Evolutionary conservation across 2,113 vertebrate genomes (phyloP), one percentile per base, ranked within the genome.

Genomic region (Trochalopteron elliotii): DNA sequence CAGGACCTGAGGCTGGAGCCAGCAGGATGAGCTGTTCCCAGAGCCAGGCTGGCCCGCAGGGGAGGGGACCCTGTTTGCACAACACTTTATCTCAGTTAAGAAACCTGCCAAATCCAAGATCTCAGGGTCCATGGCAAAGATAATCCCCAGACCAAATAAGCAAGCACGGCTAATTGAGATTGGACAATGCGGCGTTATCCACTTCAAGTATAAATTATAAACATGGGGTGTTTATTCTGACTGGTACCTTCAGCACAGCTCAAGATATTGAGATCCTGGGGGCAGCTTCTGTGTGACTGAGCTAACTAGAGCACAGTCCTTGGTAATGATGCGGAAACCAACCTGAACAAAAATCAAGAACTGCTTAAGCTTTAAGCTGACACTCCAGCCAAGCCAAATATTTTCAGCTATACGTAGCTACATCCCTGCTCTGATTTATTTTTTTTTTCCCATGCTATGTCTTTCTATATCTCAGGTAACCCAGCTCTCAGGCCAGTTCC

Each of bases 321-420:
- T 97, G 94, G 83, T 98, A 96, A 92, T 89, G 91, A 88, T 81
- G 84, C 72, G 44, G 84, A 81, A 95, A 97, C 76, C 87, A 55
- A 87, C 70, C 84, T 83, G 89, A 80, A 96, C 69, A 92, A 97
- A 97, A 97, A 76, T 90, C 91, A 88, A 96, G 83, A 95, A 94
- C 84, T 94, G 94, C 92, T 87, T 93, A 92, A 94, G 85, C 47
- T 81, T 94, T 69, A 44, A 90, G 75, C 45, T 57, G 94, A 85
- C 76, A 37, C 68, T 72, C 45, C 25, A 78, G 96, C 93, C 75
- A 96, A 97, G 91, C 50, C 61, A 96, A 97, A 94, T 67, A 94
- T 93, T 91, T 92, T 84, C 75, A 61, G 65, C 60, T 64, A 9
- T 71, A 84, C 44, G 39, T 39, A 92, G 79, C 56, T 89, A 81